Evolutionary conservation across 2,888 invertebrate genomes (phyloP).

Genomic region (Eucriotettix oculatus): DNA sequence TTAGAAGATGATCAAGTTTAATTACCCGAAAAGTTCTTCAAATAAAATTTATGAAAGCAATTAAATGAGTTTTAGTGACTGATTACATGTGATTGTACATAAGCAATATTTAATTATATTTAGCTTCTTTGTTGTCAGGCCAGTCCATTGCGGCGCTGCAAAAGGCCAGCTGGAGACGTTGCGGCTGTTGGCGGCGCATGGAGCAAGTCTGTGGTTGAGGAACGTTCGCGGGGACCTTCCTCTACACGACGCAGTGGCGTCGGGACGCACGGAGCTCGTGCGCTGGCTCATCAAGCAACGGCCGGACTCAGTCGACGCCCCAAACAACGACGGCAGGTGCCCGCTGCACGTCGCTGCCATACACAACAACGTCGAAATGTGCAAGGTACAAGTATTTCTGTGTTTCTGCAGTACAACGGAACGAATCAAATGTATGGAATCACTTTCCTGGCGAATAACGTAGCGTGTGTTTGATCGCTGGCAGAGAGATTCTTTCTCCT

Average conservation of each 20-base stretch:
- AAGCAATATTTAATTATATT: no score
- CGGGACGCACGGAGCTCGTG: slow-evolving; percentile 74
- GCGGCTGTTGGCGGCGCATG: slow-evolving; percentile 53
- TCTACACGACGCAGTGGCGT: slow-evolving; percentile 87
- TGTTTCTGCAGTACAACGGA: no score
- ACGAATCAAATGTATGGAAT: no score
- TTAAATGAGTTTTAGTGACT: no score
- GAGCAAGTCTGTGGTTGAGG: slow-evolving; percentile 79
- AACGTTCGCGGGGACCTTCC: slow-evolving; percentile 91
- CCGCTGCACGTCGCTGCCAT: slow-evolving; percentile 87
- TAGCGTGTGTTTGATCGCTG: no score
- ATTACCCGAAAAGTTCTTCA: no score
- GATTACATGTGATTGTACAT: no score
- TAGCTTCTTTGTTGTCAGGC: slow-evolving; percentile 28
- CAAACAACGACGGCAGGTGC: slow-evolving; percentile 85
- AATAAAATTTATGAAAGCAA: no score
- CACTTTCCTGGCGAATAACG: no score
- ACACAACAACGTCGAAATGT: slow-evolving; percentile 85
- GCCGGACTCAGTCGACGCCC: slow-evolving; percentile 68
- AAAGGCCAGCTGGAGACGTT: slow-evolving; percentile 88
- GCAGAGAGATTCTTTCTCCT: no score
- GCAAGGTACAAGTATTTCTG: slow-evolving; percentile 38
- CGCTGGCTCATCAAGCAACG: slow-evolving; percentile 74
- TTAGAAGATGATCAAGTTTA: no score
- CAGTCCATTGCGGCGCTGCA: slow-evolving; percentile 88